Base-by-base conservation (phyloP, 2,888 invertebrate genomes). In the Uloborus plumipes region DNA sequence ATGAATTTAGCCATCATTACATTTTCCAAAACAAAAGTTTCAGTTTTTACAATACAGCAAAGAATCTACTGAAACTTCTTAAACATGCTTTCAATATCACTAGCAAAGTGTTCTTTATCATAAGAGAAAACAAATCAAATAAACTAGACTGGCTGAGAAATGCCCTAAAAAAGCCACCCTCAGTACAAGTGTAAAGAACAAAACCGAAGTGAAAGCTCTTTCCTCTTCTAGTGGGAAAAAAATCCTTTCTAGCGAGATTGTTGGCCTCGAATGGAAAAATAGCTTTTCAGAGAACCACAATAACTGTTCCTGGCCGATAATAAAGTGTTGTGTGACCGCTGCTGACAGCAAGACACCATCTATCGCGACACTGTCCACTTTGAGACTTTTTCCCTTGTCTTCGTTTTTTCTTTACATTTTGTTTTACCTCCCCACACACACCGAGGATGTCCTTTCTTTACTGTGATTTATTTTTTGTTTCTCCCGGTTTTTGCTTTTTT, bases 301-400 rank as follows among this genome's bases (percentile, higher is more conserved):
- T 81, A 81, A 81, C 80, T 81, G 80, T 81, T 81, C 80, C 75
- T 50, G 80, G 74, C 73, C 80, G 80, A 81, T 81, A 81, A 81
- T 81, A 81, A 81, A 81, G 74, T 75, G 80, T 81, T 81, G 74
- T 74, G 80, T 81, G 80, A 81, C 80, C 80, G 64, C 80, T 62
- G 70, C 62, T 81, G 80, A 81, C 80, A 81, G 80, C 50, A 62
- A 64, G 62, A 73, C 61, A 74, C 74, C 72, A 73, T 67, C 80
- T 67, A 73, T 73, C 74, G 69, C 73, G 62, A 74, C 62, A 61
- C 47, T 81, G 73, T 70, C 67, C 73, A 81, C 79, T 67, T 47
- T 39, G 53, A 31, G 67, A 58, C 64, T 71, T 77, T 77, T 70
- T 64, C 55, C 26, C 51, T 15, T 26, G 22, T 66, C 51, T 16